Evolutionary conservation across 2,113 vertebrate species (phyloP), one percentile per base, ranked within the genome.

Genomic region (Lethenteron reissneri): DNA sequence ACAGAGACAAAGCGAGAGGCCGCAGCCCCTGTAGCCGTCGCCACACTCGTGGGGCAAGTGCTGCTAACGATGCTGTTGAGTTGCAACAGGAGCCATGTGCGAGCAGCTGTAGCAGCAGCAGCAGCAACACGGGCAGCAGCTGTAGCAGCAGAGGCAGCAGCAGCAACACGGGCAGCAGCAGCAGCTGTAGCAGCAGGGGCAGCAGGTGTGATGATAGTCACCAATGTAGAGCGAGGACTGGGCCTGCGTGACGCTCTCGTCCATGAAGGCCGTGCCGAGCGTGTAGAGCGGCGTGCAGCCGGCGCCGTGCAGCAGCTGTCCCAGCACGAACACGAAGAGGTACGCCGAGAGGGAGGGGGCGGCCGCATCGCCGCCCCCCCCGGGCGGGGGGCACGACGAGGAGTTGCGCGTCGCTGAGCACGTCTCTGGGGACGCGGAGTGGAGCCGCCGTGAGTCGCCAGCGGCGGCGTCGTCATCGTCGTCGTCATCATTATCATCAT

Each of bases 151-250:
- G 41, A 41, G 41, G 41, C 41, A 41, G 41, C 41, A 41, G 25
- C 25, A 41, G 41, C 41, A 41, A 7, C 41, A 41, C 3, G 1
- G 6, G 41, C 41, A 41, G 41, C 41, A 19, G 17, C 17, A 41
- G 41, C 41, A 41, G 41, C 5, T 5, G 41, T 6, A 41, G 41
- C 41, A 41, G 41, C 41, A 41, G 41, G 41, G 41, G 41, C 41
- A 41, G 41, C 41, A 41, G 41, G 41, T 41, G 41, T 7, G 41
- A 5, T 7, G 41, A 41, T 70, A 59, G 74, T 81, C 79, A 87
- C 85, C 85, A 79, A 86, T 85, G 59, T 85, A 87, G 5, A 85
- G 76, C 8, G 85, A 85, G 74, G 83, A 80, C 64, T 83, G 83
- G 76, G 85, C 79, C 58, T 78, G 81, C 11, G 84, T 79, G 8